Conservation (phyloP, 1,140 invertebrate genomes). For the Psilanteris sp. region DNA sequence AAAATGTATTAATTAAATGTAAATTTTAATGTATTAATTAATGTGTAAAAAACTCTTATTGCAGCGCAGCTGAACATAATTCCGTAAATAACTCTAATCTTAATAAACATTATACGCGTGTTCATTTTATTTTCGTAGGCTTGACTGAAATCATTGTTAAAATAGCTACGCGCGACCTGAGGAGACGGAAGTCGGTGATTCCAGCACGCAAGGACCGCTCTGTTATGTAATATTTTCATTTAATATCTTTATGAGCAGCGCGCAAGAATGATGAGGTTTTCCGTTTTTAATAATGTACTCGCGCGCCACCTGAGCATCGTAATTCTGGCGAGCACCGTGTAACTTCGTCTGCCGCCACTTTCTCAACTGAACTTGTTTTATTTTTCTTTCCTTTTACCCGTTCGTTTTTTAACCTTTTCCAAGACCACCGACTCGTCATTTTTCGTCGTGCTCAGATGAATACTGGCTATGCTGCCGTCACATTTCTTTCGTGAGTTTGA, state of each 20-base stretch:
- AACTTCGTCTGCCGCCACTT: conserved; percentile 51
- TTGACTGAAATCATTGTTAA: conserved; percentile 47
- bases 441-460: conserved; percentile 58
- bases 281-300: conserved; percentile 78
- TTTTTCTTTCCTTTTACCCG: conserved; percentile 29
- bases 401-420: conserved; percentile 57
- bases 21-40: too few relatives aligned
- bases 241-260: conserved; percentile 76
- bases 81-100: too few relatives aligned
- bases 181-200: conserved; percentile 69
- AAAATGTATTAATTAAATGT: too few relatives aligned
- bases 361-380: conserved; percentile 44
- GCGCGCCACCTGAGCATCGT: conserved; percentile 75
- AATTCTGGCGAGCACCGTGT: conserved; percentile 69
- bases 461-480: conserved; percentile 40
- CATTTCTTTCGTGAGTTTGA: conserved; percentile 60
- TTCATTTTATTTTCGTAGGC: conserved; percentile 34
- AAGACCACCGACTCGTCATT: conserved; percentile 61
- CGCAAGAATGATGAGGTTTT: conserved; percentile 77
- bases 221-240: conserved; percentile 77
- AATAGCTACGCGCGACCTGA: conserved; percentile 34
- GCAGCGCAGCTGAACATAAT: too few relatives aligned
- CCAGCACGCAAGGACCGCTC: conserved; percentile 46
- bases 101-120: too few relatives aligned
- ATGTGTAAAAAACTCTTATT: too few relatives aligned